A percentile compares a stretch with the other conserved stretches of the same genome.
These are phyloP conservation scores for Thymelicus acteon DNA, from an alignment of 2,888 invertebrate species.

Conservation along the genomic window DNA sequence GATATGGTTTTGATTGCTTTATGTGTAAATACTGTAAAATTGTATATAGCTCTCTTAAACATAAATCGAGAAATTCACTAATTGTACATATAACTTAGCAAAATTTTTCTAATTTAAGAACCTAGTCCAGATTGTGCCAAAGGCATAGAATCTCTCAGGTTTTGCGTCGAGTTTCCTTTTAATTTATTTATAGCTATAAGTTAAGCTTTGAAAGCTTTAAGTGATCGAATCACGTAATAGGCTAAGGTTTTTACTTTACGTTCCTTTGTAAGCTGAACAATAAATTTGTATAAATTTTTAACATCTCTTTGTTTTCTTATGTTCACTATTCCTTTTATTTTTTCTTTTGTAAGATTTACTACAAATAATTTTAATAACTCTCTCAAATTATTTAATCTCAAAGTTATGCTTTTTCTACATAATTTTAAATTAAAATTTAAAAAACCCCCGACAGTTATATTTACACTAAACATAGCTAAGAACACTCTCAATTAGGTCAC, in stretches of 20 bases:
- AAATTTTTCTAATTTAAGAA: slow-evolving; percentile 46
- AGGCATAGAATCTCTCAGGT: slow-evolving; percentile 77
- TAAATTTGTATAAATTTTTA: slow-evolving; percentile 60
- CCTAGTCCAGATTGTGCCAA: slow-evolving; percentile 76
- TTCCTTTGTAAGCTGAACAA: slow-evolving; percentile 51
- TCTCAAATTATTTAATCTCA: no score
- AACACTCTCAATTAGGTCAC: no score
- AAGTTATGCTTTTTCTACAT: no score
- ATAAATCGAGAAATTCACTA: slow-evolving; percentile 43
- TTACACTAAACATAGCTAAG: no score
- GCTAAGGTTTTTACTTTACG: slow-evolving; percentile 57
- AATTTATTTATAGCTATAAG: slow-evolving; percentile 52
- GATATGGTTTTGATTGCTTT: slow-evolving; percentile 41
- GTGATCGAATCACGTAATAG: slow-evolving; percentile 67
- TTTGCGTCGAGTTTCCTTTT: slow-evolving; percentile 49
- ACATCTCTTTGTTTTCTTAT: background rate
- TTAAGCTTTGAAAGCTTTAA: slow-evolving; percentile 73
- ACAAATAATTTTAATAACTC: no score
- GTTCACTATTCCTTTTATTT: no score
- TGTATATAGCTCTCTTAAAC: slow-evolving; percentile 59
- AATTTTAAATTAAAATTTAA: no score
- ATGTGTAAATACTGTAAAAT: slow-evolving; percentile 43
- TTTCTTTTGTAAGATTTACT: no score
- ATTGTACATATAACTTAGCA: slow-evolving; percentile 29
- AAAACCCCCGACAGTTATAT: no score